Base-by-base conservation (phyloP, 1,140 invertebrate species). In the Berghia stephanieae region DNA sequence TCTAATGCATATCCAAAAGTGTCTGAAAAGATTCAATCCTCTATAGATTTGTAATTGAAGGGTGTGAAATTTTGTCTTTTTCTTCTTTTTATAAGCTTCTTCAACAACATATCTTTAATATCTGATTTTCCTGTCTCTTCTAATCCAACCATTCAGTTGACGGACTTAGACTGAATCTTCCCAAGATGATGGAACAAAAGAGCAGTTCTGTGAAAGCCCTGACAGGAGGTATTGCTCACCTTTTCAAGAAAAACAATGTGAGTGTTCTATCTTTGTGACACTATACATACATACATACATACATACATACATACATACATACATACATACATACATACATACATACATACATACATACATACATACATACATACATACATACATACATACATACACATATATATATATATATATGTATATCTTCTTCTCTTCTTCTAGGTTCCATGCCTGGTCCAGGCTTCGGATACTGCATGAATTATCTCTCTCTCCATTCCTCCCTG, bases 241-340 rank as follows among this genome's bases (percentile, higher is more conserved):
- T n/a, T n/a, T n/a, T n/a, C n/a, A n/a, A n/a, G n/a, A n/a, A n/a
- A n/a, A n/a, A n/a, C n/a, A n/a, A n/a, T n/a, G n/a, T n/a, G n/a
- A n/a, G n/a, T n/a, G n/a, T 40, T 16, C 24, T 16, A 13, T 16
- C 24, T 16, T 40, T 16, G 5, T 16, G 5, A 38, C 38, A 69
- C 36, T 40, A 69, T 69, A 42, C 38, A 42, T 69, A 69, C 38
- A 42, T 69, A 42, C 38, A 42, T 69, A 42, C 38, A 69, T 69
- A 69, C 24, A 42, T 69, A 24, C 38, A 42, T 69, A 69, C 31
- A 69, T 34, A 69, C 38, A 42, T 34, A 69, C 66, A 69, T 69
- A 69, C 66, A 69, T 69, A 69, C 38, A 69, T 69, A 69, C 38
- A 69, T 69, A 69, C 38, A 69, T 69, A 42, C 66, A 34, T 69